Evolutionary conservation across 2,797 vertebrate genomes (phyloP), one percentile per base, ranked within the genome.

Genomic region (Crypturellus tataupa): DNA sequence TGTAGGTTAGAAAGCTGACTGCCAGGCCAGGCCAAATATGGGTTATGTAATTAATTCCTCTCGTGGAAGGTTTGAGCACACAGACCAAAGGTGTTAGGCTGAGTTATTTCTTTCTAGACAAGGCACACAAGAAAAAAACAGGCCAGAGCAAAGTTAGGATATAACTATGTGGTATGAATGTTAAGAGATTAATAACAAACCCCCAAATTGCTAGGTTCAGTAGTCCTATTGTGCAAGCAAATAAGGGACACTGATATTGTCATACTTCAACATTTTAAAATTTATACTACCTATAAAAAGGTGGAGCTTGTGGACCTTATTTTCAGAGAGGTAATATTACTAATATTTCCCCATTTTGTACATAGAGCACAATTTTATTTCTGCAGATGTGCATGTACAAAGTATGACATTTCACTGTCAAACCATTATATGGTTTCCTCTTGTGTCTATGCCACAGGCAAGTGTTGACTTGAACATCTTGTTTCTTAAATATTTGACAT

Each of bases 11-110:
- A 76, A 83, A 84, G 62, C 44, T 80, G 40, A 9, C 46, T 93
- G 58, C 33, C 58, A 78, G 59, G 70, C 33, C 58, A 78, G 63
- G 67, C 70, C 51, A 77, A 46, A n/a, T 35, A 9, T 21, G 64
- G 77, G 77, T 90, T 95, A 62, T 89, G 80, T 82, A 93, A 84
- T n/a, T 58, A 19, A 69, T 80, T 93, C 85, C 58, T 86, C 16
- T 70, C 68, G 62, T 93, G 39, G 37, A 78, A 96, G 71, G 63
- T 71, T 73, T 46, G 13, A 64, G 37, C 24, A 17, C 40, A 40
- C 24, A 20, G 46, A 40, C 27, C 49, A 39, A 79, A 18, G 17
- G 7, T 23, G 21, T 71, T 80, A 56, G 23, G n/a, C 33, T 82
- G 56, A 73, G 31, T 79, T n/a, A 59, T 46, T 69, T 81, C 29